These are phyloP conservation scores for Elachura formosa DNA, from an alignment of 2,113 vertebrate genomes.

Conservation along the genomic window DNA sequence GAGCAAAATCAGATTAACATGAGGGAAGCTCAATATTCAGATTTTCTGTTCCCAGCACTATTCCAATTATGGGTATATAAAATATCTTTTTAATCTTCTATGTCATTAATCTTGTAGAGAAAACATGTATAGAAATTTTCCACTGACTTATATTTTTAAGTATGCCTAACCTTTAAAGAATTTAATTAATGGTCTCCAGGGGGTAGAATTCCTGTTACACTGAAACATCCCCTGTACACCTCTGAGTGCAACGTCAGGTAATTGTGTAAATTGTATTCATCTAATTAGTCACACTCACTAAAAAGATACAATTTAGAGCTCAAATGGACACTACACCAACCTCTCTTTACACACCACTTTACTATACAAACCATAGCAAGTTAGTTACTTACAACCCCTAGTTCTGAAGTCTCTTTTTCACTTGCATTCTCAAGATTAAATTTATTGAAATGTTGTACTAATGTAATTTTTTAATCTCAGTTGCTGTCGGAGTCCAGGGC, in stretches of 20 bases:
- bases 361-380: background rate
- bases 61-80: background rate
- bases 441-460: background rate
- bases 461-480: background rate
- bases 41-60: background rate
- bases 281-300: background rate
- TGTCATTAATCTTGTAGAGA: background rate
- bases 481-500: too few relatives aligned
- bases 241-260: background rate
- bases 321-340: background rate
- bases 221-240: background rate
- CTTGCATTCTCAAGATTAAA: background rate
- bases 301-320: background rate
- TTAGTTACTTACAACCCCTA: background rate
- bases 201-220: background rate
- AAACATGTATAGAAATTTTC: background rate
- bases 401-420: background rate
- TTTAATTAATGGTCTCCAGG: background rate
- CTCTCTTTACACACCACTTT: background rate
- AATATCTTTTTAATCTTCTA: background rate
- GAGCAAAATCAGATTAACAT: background rate
- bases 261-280: background rate
- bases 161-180: background rate
- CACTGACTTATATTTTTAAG: background rate
- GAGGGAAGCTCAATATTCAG: background rate